These are phyloP conservation scores for Platycheirus albimanus DNA, from an alignment of 2,888 invertebrate species.

Conservation along the genomic window DNA sequence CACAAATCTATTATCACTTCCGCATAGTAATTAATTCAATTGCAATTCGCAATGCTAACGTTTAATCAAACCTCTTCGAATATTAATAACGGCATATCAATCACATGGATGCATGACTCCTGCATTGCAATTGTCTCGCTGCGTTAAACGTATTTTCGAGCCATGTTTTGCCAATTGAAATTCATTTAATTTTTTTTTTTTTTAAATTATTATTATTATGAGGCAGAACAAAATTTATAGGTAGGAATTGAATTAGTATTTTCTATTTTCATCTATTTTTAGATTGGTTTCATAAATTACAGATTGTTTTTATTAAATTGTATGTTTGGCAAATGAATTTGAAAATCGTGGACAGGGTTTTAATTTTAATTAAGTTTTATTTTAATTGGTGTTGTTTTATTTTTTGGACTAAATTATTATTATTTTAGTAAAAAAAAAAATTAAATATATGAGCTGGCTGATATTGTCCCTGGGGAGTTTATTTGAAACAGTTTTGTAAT, in stretches of 20 bases:
- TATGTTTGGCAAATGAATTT: not conserved
- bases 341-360: too few relatives aligned
- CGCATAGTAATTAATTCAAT: slow-evolving; percentile 59
- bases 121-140: not conserved
- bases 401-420: too few relatives aligned
- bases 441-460: too few relatives aligned
- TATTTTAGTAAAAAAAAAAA: too few relatives aligned
- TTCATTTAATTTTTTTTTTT: too few relatives aligned
- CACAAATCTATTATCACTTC: slow-evolving; percentile 64
- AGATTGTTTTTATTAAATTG: not conserved
- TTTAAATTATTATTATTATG: too few relatives aligned
- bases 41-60: slow-evolving; percentile 8
- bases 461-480: too few relatives aligned
- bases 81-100: slow-evolving; percentile 38
- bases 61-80: slow-evolving; percentile 12
- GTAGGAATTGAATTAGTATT: slow-evolving; percentile 5
- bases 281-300: not conserved
- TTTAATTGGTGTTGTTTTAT: too few relatives aligned
- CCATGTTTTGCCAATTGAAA: not conserved
- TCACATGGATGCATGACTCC: slow-evolving; percentile 34
- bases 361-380: too few relatives aligned
- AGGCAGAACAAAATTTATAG: not conserved
- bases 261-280: not conserved
- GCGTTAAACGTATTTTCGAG: not conserved
- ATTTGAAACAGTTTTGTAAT: too few relatives aligned